Conservation (phyloP, 2,797 vertebrate genomes). For the Poeciliopsis paucimaculata region DNA sequence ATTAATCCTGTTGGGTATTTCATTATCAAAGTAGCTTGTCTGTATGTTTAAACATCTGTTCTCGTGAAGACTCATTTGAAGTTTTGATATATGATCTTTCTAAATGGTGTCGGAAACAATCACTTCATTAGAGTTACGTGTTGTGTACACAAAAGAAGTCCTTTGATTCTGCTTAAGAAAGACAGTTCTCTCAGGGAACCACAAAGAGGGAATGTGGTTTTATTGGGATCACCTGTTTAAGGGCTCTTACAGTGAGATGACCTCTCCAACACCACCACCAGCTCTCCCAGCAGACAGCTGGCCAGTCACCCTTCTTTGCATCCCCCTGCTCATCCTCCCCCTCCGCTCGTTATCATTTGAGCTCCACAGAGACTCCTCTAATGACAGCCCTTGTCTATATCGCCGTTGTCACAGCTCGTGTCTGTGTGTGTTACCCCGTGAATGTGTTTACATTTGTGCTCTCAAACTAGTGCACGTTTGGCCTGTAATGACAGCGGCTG, state of each 20-base stretch:
- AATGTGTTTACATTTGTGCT: constrained; percentile 46
- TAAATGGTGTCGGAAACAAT: not conserved
- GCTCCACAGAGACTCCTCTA: constrained; percentile 90
- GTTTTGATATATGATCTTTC: not conserved
- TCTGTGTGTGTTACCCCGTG: constrained; percentile 43
- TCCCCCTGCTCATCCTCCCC: constrained; percentile 25
- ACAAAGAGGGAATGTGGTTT: not conserved
- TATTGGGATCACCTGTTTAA: not conserved
- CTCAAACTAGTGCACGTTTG: constrained; percentile 59
- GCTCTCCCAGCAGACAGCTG: constrained; percentile 70
- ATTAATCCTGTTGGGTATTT: not conserved
- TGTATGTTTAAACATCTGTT: not conserved
- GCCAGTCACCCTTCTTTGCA: constrained; percentile 59
- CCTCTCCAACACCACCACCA: constrained; percentile 63
- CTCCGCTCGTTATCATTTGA: constrained; percentile 76
- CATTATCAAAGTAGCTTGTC: not conserved
- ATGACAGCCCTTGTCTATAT: constrained; percentile 98
- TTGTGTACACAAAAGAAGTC: not conserved
- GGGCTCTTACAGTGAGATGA: constrained; percentile 49
- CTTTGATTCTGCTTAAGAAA: not conserved
- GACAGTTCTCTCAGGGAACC: not conserved
- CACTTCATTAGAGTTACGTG: not conserved
- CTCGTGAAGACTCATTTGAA: not conserved
- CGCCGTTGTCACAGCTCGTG: constrained; percentile 80
- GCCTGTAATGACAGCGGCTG: constrained; percentile 96